A percentile compares a stretch with the other conserved stretches of the same genome.
Evolutionary conservation across 2,797 vertebrate species (phyloP).

Genomic region (Meriones psammophilus): DNA sequence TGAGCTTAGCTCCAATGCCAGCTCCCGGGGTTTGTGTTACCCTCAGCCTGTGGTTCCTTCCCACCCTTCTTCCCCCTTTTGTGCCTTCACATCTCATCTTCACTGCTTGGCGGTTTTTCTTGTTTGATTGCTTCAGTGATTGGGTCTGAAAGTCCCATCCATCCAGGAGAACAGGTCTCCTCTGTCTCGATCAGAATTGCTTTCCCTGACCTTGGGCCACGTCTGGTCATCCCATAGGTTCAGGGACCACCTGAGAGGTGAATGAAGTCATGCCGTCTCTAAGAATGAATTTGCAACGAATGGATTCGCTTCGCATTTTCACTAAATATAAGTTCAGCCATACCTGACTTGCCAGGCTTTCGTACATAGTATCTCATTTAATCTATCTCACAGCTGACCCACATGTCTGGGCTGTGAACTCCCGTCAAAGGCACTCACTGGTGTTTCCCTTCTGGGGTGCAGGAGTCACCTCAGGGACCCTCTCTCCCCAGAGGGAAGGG

Average conservation of each 20-base stretch:
- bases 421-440: background rate
- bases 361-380: background rate
- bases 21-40: rapidly evolving
- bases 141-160: background rate
- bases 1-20: background rate
- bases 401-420: background rate
- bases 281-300: background rate
- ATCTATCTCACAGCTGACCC: no score
- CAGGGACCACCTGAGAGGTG: rapidly evolving
- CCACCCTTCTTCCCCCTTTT: rapidly evolving
- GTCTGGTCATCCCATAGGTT: rapidly evolving
- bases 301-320: background rate
- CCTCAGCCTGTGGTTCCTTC: background rate
- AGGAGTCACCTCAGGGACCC: background rate
- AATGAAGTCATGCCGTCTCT: background rate
- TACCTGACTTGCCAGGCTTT: background rate
- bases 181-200: no score
- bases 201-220: no score
- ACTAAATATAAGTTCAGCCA: background rate
- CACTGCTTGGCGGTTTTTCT: background rate
- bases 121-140: background rate
- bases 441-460: background rate
- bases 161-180: background rate
- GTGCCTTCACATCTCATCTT: background rate
- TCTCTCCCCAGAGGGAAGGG: background rate